Conservation (phyloP, 2,797 vertebrate genomes). For the Takifugu ocellatus region DNA sequence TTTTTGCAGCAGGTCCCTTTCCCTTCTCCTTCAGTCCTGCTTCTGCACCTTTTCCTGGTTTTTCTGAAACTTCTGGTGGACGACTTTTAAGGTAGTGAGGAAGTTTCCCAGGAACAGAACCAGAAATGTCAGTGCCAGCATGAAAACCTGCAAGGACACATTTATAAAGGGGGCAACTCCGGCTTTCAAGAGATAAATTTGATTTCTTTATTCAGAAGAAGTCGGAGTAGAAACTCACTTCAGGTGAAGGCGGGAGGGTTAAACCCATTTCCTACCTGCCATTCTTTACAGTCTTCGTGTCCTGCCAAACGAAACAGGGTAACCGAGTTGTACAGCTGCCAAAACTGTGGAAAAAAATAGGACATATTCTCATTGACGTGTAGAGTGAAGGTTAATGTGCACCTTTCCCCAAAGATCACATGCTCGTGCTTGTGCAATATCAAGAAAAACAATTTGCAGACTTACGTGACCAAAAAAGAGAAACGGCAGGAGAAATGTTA, state of each 20-base stretch:
- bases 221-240: too few relatives aligned
- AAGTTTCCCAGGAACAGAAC: conserved; percentile 97
- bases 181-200: too few relatives aligned
- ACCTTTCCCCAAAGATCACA: neutral
- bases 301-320: conserved; percentile 88
- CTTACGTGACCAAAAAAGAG: conserved; percentile 98
- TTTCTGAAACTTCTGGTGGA: conserved; percentile 91
- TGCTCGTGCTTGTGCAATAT: neutral
- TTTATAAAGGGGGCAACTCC: too few relatives aligned
- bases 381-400: neutral
- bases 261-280: conserved; percentile 81
- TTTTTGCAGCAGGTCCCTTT: conserved; percentile 1
- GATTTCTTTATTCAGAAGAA: too few relatives aligned
- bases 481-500: conserved; percentile 94
- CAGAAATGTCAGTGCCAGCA: conserved; percentile 91
- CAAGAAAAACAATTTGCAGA: conserved; percentile 28
- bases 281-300: conserved; percentile 91
- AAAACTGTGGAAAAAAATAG: conserved; percentile 80
- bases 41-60: conserved; percentile 80
- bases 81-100: conserved; percentile 94
- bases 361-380: conserved; percentile 20
- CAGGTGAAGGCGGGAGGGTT: too few relatives aligned
- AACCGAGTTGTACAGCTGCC: conserved; percentile 96
- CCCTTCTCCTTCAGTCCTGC: conserved; percentile 56
- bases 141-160: conserved; percentile 81